Evolutionary conservation across 2,113 vertebrate species (phyloP).

Genomic region (Dipodomys spectabilis): DNA sequence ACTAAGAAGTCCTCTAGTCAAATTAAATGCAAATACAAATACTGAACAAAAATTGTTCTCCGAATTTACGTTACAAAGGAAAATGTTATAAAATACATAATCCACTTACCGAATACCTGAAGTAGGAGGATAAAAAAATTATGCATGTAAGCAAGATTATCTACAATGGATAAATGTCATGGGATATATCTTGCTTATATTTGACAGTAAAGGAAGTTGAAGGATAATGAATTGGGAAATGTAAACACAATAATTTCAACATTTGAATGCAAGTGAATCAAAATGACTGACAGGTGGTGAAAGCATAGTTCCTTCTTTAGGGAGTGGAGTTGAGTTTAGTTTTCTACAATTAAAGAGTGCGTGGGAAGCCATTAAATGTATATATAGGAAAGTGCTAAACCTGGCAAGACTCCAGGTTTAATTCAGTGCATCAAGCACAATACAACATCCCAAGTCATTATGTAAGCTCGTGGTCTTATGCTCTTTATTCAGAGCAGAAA

Average conservation of each 20-base stretch:
- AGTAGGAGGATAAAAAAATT: neutral
- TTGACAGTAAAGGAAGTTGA: neutral
- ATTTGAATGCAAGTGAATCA: neutral
- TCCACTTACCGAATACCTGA: neutral
- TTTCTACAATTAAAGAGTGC: neutral
- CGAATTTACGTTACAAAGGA: neutral
- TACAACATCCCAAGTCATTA: neutral
- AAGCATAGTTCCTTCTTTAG: neutral
- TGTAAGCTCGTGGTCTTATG: neutral
- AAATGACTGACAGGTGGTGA: neutral
- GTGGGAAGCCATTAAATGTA: neutral
- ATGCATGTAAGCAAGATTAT: neutral
- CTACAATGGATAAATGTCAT: neutral
- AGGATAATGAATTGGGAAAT: neutral
- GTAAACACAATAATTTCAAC: neutral
- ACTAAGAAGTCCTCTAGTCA: too few relatives aligned
- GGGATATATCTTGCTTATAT: rapidly evolving
- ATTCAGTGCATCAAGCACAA: neutral
- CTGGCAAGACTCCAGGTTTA: neutral
- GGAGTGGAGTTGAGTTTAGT: neutral
- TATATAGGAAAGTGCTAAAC: neutral
- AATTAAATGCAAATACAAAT: neutral
- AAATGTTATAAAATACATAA: neutral
- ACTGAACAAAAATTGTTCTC: neutral
- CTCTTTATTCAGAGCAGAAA: neutral